phyloP scores from a whole-genome alignment of 2,888 invertebrate species.

The Mesopsocus fuscifrons region DNA sequence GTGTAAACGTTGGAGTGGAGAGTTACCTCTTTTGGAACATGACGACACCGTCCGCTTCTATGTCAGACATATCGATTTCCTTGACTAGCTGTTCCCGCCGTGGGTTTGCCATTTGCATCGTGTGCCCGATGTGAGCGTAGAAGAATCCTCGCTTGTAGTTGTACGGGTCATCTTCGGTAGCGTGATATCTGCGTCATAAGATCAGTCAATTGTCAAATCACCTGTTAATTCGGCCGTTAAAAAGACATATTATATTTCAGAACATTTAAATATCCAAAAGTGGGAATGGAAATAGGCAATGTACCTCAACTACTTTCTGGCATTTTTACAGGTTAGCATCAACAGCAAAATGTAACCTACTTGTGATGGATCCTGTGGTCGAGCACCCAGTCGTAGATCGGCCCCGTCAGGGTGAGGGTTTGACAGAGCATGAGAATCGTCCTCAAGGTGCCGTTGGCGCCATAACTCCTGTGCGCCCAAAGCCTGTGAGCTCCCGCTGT shows the following conservation, averaged over 20 bases:
- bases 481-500: conserved; percentile 85
- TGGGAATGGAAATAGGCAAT: too few relatives aligned
- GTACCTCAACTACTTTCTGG: too few relatives aligned
- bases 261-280: too few relatives aligned
- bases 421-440: conserved; percentile 66
- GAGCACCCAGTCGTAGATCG: conserved; percentile 68
- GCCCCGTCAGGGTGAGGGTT: conserved; percentile 68
- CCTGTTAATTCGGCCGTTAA: too few relatives aligned
- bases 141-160: conserved; percentile 61
- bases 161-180: conserved; percentile 61
- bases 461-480: conserved; percentile 79
- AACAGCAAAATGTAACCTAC: too few relatives aligned
- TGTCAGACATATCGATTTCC: conserved; percentile 58
- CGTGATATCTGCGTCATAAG: conserved; percentile 68
- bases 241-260: too few relatives aligned
- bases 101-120: conserved; percentile 42
- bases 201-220: too few relatives aligned
- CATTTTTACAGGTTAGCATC: too few relatives aligned
- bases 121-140: conserved; percentile 58
- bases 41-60: conserved; percentile 54
- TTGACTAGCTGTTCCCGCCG: conserved; percentile 41
- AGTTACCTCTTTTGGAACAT: conserved; percentile 67
- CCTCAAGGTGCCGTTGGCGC: conserved; percentile 48
- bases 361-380: conserved; percentile 64
- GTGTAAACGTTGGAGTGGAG: too few relatives aligned